These are phyloP conservation scores for Leucoraja erinaceus DNA, from an alignment of 2,113 vertebrate species.

Conservation along the genomic window DNA sequence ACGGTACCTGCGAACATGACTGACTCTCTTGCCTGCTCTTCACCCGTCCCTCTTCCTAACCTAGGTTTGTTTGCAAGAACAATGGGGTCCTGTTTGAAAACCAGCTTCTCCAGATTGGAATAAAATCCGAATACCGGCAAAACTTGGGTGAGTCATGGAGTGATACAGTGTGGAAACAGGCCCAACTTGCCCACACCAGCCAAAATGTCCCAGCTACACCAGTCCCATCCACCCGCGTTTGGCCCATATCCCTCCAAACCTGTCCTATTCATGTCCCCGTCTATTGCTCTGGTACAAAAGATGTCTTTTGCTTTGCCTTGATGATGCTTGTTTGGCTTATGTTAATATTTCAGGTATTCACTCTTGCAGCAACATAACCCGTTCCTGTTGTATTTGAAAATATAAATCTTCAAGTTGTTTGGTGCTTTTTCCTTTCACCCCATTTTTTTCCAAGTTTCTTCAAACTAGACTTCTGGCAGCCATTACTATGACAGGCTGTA, in stretches of 20 bases:
- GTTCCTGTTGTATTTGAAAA: neutral
- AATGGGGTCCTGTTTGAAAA: conserved; percentile 88
- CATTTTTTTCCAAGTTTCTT: neutral
- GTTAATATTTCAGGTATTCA: neutral
- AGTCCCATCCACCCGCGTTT: too few relatives aligned
- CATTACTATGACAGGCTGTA: neutral
- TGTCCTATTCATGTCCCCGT: too few relatives aligned
- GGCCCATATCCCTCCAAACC: too few relatives aligned
- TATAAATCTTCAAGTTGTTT: neutral
- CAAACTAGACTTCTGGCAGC: neutral
- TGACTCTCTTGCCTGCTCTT: neutral
- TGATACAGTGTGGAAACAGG: too few relatives aligned
- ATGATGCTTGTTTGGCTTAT: too few relatives aligned
- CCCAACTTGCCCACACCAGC: too few relatives aligned
- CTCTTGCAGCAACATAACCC: neutral
- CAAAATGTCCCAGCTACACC: too few relatives aligned
- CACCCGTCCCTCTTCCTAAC: neutral
- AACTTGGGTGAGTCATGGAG: conserved; percentile 68
- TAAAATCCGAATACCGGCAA: conserved; percentile 88
- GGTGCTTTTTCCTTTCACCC: neutral
- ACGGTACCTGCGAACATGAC: neutral
- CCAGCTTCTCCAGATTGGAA: conserved; percentile 83
- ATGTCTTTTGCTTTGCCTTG: neutral
- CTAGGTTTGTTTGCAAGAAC: conserved; percentile 88
- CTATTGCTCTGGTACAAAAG: too few relatives aligned